These are phyloP conservation scores for Zaprionus capensis DNA, from an alignment of 1,140 invertebrate genomes.

Conservation along the genomic window DNA sequence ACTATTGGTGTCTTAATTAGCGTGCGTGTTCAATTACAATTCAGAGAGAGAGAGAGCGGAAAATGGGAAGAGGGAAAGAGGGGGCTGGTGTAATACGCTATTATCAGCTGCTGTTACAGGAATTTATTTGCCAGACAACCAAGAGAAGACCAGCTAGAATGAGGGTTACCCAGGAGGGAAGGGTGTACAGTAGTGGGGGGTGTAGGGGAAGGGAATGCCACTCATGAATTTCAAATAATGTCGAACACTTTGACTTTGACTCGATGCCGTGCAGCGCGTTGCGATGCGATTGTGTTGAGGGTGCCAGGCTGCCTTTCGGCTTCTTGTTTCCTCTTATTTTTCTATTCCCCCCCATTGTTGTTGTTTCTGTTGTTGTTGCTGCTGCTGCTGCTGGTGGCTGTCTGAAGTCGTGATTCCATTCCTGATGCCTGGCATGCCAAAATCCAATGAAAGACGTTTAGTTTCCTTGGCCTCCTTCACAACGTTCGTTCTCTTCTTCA, in stretches of 20 bases:
- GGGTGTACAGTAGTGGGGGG: not conserved
- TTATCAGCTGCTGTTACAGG: conserved; percentile 75
- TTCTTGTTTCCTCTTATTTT: conserved; percentile 10
- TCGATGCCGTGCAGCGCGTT: conserved; percentile 69
- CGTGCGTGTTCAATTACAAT: conserved; percentile 80
- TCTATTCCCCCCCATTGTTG: conserved; percentile 7
- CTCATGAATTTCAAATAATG: conserved; percentile 83
- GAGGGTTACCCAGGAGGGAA: not conserved
- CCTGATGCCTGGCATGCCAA: conserved; percentile 78
- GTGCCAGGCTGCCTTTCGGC: conserved; percentile 27
- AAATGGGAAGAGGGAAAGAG: too few relatives aligned
- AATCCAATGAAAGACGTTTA: conserved; percentile 82
- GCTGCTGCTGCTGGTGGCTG: conserved; percentile 24
- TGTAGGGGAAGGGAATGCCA: conserved; percentile 55
- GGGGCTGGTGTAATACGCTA: conserved; percentile 64
- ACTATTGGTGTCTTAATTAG: conserved; percentile 81
- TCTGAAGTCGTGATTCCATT: conserved; percentile 67
- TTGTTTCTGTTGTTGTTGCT: conserved; percentile 14
- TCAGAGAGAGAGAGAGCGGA: not conserved
- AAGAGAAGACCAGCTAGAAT: conserved; percentile 6
- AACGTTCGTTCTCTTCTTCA: not conserved
- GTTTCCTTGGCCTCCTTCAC: conserved; percentile 55
- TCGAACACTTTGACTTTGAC: conserved; percentile 81
- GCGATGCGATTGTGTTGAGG: conserved; percentile 48
- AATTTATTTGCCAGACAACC: conserved; percentile 73